phyloP scores from a whole-genome alignment of 2,888 invertebrate genomes.

The Ichneumon xanthorius region DNA sequence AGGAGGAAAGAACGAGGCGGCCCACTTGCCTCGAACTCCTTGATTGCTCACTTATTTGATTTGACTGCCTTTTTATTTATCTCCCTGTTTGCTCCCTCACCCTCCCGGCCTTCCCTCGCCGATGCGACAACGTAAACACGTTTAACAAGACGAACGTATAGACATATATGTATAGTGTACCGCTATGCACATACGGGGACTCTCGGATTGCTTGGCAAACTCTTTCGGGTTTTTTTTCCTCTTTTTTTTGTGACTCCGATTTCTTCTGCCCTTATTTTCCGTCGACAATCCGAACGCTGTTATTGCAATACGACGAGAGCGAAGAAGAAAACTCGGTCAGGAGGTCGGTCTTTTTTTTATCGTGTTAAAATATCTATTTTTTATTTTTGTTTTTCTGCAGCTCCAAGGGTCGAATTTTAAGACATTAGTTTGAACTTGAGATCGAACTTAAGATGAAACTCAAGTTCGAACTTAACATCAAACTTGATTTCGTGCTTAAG shows the following conservation, averaged over 20 bases:
- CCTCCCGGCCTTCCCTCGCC: background rate
- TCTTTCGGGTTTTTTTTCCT: conserved; percentile 22
- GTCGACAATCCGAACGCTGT: background rate
- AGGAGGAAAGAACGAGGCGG: conserved; percentile 44
- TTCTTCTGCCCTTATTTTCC: conserved; percentile 16
- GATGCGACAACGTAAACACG: conserved; percentile 55
- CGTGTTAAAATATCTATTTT: background rate
- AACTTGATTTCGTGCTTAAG: no score
- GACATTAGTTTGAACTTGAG: no score
- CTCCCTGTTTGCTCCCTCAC: background rate
- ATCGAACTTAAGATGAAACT: no score
- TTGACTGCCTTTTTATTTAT: conserved; percentile 52
- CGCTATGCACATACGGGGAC: conserved; percentile 16
- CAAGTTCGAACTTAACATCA: no score
- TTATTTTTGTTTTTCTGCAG: background rate
- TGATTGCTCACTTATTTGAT: conserved; percentile 66
- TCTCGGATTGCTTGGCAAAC: conserved; percentile 59
- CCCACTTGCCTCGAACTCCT: conserved; percentile 45
- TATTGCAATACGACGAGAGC: conserved; percentile 39
- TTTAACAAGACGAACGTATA: conserved; percentile 38
- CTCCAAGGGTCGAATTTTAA: no score
- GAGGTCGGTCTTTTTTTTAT: conserved; percentile 45
- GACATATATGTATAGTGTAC: background rate
- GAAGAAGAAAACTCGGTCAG: conserved; percentile 45
- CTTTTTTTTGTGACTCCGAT: conserved; percentile 25